phyloP scores from a whole-genome alignment of 2,888 invertebrate species.

The Hyposoter dolosus region DNA sequence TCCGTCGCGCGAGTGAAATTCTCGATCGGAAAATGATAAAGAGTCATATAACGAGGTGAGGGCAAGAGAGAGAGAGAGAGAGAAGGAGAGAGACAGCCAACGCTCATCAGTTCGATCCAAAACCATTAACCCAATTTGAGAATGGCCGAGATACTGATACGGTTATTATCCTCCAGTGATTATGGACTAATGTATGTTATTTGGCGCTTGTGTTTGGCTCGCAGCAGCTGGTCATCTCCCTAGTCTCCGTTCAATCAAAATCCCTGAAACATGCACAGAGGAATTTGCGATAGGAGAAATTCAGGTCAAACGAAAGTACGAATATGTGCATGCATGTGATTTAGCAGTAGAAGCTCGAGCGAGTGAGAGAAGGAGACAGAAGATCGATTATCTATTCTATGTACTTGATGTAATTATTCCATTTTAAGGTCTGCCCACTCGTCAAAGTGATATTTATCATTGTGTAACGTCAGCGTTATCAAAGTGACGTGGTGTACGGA shows the following conservation, averaged over 20 bases:
- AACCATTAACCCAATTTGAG: conserved; percentile 63
- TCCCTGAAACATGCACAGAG: conserved; percentile 4
- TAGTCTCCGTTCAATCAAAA: conserved; percentile 54
- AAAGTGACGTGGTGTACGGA: conserved; percentile 41
- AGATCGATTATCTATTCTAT: conserved; percentile 45
- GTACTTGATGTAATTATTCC: conserved; percentile 59
- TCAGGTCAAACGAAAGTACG: conserved; percentile 25
- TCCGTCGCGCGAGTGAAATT: not conserved
- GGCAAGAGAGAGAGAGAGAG: not conserved
- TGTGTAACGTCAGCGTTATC: conserved; percentile 56
- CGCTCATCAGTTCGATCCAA: conserved; percentile 49
- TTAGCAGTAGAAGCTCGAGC: conserved; percentile 23
- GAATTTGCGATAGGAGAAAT: conserved; percentile 54
- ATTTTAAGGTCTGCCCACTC: conserved; percentile 59
- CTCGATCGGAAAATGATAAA: conserved; percentile 2
- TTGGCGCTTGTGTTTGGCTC: conserved; percentile 48
- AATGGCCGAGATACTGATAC: conserved; percentile 59
- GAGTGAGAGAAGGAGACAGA: conserved; percentile 32
- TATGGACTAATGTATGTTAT: conserved; percentile 63
- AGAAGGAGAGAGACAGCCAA: conserved; percentile 1
- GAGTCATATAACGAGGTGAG: not conserved
- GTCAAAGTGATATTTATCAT: conserved; percentile 65
- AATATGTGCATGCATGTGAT: not conserved
- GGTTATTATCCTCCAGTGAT: conserved; percentile 56
- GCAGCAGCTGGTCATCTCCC: conserved; percentile 54